phyloP scores from a whole-genome alignment of 2,888 invertebrate genomes.

The Nemotelus pantherinus region DNA sequence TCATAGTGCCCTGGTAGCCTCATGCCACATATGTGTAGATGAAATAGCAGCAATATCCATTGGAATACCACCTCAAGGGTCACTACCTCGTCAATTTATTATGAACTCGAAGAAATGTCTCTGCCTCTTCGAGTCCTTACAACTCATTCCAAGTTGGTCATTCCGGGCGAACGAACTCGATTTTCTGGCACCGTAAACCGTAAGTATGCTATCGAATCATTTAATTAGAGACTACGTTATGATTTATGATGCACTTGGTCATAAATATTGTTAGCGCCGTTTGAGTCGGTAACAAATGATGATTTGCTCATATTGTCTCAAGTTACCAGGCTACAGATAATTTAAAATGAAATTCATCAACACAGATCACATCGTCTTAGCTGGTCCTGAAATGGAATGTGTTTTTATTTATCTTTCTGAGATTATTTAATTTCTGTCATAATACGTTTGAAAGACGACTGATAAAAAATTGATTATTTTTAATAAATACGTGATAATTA shows the following conservation, averaged over 20 bases:
- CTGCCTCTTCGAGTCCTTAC: neutral
- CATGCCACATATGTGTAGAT: neutral
- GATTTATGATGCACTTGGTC: slow-evolving; percentile 41
- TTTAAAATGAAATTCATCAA: slow-evolving; percentile 34
- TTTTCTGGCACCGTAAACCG: neutral
- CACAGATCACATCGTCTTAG: neutral
- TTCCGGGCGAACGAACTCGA: neutral
- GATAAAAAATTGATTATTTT: neutral
- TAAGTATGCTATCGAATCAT: neutral
- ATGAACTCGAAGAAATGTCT: slow-evolving; percentile 15
- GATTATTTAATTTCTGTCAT: slow-evolving; percentile 5
- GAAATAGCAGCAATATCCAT: slow-evolving; percentile 3
- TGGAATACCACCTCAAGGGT: neutral
- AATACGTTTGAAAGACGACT: neutral
- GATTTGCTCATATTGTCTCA: slow-evolving; percentile 34
- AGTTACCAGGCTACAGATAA: slow-evolving; percentile 20
- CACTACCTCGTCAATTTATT: neutral
- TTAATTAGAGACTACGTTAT: slow-evolving; percentile 36
- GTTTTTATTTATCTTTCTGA: too few relatives aligned
- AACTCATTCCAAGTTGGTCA: neutral
- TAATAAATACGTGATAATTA: too few relatives aligned
- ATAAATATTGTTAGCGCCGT: slow-evolving; percentile 31
- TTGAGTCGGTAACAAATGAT: neutral
- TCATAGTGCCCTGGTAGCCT: too few relatives aligned
- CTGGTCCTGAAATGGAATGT: too few relatives aligned